Evolutionary conservation across 92 coral and sea anemone genomes (phyloP).

Genomic region (Zoanthus sansibaricus): DNA sequence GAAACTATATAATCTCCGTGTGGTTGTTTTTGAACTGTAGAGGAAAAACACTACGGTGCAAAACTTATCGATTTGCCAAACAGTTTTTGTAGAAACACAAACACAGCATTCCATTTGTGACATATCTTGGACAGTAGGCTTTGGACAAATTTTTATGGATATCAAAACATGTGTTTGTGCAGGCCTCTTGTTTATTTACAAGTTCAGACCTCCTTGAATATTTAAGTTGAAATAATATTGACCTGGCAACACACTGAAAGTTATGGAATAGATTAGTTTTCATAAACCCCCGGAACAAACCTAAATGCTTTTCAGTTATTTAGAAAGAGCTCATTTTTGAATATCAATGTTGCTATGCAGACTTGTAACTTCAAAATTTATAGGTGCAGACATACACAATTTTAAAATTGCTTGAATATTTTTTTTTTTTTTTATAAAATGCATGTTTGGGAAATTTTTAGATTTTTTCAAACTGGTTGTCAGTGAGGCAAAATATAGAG

Average conservation of each 20-base stretch:
- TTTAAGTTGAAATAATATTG: background rate
- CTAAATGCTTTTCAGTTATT: background rate
- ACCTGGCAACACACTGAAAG: background rate
- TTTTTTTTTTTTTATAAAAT: background rate
- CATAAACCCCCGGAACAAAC: background rate
- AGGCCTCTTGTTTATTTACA: background rate
- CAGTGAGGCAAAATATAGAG: constrained; percentile 3
- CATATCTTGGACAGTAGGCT: background rate
- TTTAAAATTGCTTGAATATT: background rate
- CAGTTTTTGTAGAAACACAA: too few species aligned
- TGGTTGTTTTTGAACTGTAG: too few species aligned
- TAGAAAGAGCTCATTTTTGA: background rate
- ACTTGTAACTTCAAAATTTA: background rate
- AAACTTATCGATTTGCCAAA: too few species aligned
- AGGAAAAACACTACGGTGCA: too few species aligned
- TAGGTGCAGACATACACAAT: background rate
- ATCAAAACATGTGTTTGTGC: background rate
- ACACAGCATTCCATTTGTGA: too few species aligned
- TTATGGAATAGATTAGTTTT: background rate
- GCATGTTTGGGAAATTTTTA: background rate
- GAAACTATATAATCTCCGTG: too few species aligned
- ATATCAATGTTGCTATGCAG: background rate
- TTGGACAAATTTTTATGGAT: background rate
- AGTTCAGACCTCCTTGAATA: background rate
- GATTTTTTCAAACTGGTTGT: background rate